Evolutionary conservation across 2,888 invertebrate species (phyloP).

Genomic region (Lutraria lutraria): DNA sequence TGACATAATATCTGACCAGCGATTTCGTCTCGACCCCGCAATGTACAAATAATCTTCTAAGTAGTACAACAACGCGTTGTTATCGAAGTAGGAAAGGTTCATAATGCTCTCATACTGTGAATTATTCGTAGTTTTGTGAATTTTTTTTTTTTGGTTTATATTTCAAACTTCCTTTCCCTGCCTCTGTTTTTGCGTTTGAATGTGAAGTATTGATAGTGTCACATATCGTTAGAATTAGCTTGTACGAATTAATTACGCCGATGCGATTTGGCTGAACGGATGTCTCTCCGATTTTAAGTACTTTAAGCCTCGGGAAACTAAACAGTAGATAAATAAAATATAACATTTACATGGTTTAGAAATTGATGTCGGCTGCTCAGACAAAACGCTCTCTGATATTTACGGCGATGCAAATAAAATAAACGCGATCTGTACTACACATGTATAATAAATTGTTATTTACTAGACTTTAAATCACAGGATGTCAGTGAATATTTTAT

Average conservation of each 20-base stretch:
- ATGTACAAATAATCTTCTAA: background rate
- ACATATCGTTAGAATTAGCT: background rate
- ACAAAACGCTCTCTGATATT: background rate
- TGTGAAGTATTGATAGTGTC: background rate
- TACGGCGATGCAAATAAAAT: background rate
- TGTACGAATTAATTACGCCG: background rate
- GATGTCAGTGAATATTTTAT: slow-evolving; percentile 9
- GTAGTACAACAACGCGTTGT: background rate
- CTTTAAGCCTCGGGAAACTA: background rate
- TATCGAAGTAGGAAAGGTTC: background rate
- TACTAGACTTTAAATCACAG: background rate
- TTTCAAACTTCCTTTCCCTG: background rate
- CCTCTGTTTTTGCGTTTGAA: background rate
- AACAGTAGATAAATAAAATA: background rate
- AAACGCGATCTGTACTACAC: background rate
- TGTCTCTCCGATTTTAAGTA: background rate
- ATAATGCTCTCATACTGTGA: background rate
- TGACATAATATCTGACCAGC: background rate
- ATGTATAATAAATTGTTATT: background rate
- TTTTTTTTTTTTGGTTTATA: background rate
- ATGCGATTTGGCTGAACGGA: background rate
- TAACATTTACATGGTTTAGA: background rate
- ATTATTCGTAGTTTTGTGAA: background rate
- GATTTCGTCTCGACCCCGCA: background rate
- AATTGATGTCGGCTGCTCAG: background rate